phyloP scores from a whole-genome alignment of 2,888 invertebrate genomes.

The Chydorus sphaericus region DNA sequence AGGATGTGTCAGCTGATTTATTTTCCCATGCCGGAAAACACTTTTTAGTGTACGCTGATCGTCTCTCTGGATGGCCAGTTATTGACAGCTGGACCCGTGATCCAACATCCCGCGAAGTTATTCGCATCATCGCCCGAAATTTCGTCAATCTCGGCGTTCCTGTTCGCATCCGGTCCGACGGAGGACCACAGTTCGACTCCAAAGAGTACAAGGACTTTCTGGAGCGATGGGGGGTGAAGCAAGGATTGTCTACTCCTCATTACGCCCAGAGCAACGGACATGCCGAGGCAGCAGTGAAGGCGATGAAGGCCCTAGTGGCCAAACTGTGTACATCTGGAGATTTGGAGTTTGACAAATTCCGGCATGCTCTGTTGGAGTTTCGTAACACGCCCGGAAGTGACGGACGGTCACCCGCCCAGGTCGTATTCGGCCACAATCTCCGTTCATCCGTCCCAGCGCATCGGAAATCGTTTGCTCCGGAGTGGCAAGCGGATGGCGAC shows the following conservation, averaged over 20 bases:
- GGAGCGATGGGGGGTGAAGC: conserved; percentile 1
- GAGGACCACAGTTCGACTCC: conserved; percentile 15
- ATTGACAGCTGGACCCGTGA: conserved; percentile 10
- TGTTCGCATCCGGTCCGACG: neutral
- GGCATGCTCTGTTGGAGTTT: neutral
- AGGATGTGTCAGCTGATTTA: conserved; percentile 1
- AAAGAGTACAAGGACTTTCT: conserved; percentile 8
- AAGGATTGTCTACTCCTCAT: neutral
- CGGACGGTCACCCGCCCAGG: neutral
- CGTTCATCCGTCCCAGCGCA: conserved; percentile 10
- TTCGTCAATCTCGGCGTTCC: conserved; percentile 15
- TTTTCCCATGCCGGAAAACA: conserved; percentile 1
- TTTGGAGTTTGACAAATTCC: neutral
- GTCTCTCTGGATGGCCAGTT: conserved; percentile 9
- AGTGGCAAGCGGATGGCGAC: neutral
- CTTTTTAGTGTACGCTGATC: conserved; percentile 6
- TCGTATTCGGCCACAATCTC: neutral
- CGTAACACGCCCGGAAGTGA: conserved; percentile 5
- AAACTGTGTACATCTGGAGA: neutral
- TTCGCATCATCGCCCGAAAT: conserved; percentile 9
- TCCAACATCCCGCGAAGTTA: conserved; percentile 8
- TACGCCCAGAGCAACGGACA: conserved; percentile 9
- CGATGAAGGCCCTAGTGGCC: conserved; percentile 4
- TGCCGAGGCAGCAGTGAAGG: conserved; percentile 1
- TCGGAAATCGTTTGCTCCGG: neutral